Percentiles rank a stretch among this genome's conserved stretches.
Evolutionary conservation across 1,140 invertebrate genomes (phyloP).

Genomic region (Drosophila murphyi): DNA sequence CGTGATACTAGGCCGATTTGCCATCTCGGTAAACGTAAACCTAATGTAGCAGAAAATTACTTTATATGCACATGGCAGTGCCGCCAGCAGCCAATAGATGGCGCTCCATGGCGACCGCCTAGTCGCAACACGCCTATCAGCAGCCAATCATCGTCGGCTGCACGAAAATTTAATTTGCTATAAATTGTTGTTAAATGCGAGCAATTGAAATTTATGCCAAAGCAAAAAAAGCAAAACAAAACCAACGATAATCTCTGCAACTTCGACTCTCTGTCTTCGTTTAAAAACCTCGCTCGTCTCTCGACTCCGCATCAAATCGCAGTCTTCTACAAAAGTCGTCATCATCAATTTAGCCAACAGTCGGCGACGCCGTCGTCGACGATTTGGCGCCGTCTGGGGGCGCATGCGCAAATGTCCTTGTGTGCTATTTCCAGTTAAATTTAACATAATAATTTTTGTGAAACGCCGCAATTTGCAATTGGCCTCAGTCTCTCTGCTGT

Average conservation of each 20-base stretch:
- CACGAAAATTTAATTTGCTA: slow-evolving; percentile 75
- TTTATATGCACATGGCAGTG: slow-evolving; percentile 79
- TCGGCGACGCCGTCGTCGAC: slow-evolving; percentile 60
- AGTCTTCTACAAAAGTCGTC: slow-evolving; percentile 44
- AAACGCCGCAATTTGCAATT: slow-evolving; percentile 72
- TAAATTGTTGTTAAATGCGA: slow-evolving; percentile 82
- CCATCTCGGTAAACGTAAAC: slow-evolving; percentile 49
- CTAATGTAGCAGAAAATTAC: slow-evolving; percentile 82
- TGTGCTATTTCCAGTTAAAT: slow-evolving; percentile 75
- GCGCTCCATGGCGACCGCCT: slow-evolving; percentile 27
- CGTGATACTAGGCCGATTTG: slow-evolving; percentile 16
- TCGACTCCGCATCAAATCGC: background rate
- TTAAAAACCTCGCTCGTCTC: background rate
- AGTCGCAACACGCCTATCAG: slow-evolving; percentile 62
- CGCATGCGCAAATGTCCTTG: slow-evolving; percentile 80
- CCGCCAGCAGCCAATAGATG: slow-evolving; percentile 64
- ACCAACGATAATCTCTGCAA: slow-evolving; percentile 67
- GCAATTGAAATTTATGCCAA: slow-evolving; percentile 81
- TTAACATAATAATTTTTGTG: slow-evolving; percentile 79
- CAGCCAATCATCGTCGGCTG: slow-evolving; percentile 71
- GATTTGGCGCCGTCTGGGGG: slow-evolving; percentile 74
- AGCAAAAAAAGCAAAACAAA: slow-evolving; percentile 57
- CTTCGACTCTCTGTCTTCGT: slow-evolving; percentile 3
- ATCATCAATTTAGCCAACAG: slow-evolving; percentile 78
- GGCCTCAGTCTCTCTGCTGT: slow-evolving; percentile 17